Evolutionary conservation across 2,797 vertebrate genomes (phyloP), one percentile per base, ranked within the genome.

Genomic region (Denticeps clupeoides): DNA sequence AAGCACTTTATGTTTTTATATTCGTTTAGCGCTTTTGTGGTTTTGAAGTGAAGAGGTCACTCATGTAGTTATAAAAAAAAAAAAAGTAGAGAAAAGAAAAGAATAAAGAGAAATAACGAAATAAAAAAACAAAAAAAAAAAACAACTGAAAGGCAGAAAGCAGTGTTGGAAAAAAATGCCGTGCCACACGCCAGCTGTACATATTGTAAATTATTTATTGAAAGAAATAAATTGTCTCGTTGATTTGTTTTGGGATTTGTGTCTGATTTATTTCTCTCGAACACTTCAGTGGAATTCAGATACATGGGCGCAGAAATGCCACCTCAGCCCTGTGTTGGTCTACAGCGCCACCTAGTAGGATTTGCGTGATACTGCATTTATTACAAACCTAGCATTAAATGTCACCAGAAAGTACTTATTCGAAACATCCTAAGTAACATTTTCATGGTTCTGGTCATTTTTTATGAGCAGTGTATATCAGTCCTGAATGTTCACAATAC

Each of bases 131-230:
- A 15, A 45, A 55, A 29, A 40, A 40, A 41, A 51, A 49, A 56
- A 49, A 9, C 60, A 65, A 65, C 49, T 41, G 47, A 43, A 46
- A 55, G 67, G 57, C 65, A 62, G 51, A 76, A 65, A 60, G 53
- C 63, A 49, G 62, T 67, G 71, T 56, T 59, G 71, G 72, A 67
- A 75, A 77, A 63, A 74, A 71, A 77, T 79, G 66, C 69, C 76
- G 81, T 73, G 77, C 79, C 77, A 73, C 82, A 79, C 61, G 64
- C 80, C 70, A 31, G 69, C 1, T 90, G 91, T 95, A 93, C 69
- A 93, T 91, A 90, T 69, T 93, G 90, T 95, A 91, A 90, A 90
- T 96, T 97, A 97, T 97, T 98, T 97, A 98, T 97, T 98, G 86
- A 89, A 82, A 75, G 73, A 82, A 74, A 60, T 79, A 77, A 75